These are phyloP conservation scores for Pheosia tremula DNA, from an alignment of 2,888 invertebrate genomes.

Conservation along the genomic window DNA sequence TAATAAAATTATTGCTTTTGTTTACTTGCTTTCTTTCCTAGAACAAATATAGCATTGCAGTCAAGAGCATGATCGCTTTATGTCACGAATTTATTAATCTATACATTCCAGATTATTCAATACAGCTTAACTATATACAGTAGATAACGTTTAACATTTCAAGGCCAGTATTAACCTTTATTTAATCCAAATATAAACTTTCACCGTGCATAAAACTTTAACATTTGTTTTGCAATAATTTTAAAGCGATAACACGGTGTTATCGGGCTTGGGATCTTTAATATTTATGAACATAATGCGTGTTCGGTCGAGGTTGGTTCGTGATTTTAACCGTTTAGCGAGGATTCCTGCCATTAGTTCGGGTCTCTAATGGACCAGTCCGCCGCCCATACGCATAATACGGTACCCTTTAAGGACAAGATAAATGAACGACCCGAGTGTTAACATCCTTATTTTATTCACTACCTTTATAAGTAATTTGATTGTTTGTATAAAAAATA, in stretches of 20 bases:
- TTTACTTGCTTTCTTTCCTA: too few species aligned
- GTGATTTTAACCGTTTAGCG: slow-evolving; percentile 49
- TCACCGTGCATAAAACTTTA: background rate
- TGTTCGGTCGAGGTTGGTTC: slow-evolving; percentile 24
- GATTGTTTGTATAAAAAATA: too few species aligned
- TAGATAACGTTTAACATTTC: too few species aligned
- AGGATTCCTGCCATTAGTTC: slow-evolving; percentile 37
- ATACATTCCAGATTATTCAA: too few species aligned
- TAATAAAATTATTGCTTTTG: too few species aligned
- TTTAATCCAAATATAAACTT: background rate
- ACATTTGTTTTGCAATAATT: slow-evolving; percentile 13
- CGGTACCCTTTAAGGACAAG: slow-evolving; percentile 16
- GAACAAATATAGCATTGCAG: too few species aligned
- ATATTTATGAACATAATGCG: slow-evolving; percentile 32
- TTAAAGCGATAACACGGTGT: slow-evolving; percentile 16
- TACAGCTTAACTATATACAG: too few species aligned
- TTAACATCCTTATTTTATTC: slow-evolving; percentile 16
- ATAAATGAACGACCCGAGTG: slow-evolving; percentile 26
- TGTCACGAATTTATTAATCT: too few species aligned
- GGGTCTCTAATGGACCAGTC: slow-evolving; percentile 15
- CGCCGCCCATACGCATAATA: slow-evolving; percentile 12
- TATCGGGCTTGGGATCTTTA: slow-evolving; percentile 24
- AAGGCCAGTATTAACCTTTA: background rate
- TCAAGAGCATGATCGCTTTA: too few species aligned
- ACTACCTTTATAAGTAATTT: background rate